These are phyloP conservation scores for Mareca strepera DNA, from an alignment of 2,797 vertebrate species.

Conservation along the genomic window DNA sequence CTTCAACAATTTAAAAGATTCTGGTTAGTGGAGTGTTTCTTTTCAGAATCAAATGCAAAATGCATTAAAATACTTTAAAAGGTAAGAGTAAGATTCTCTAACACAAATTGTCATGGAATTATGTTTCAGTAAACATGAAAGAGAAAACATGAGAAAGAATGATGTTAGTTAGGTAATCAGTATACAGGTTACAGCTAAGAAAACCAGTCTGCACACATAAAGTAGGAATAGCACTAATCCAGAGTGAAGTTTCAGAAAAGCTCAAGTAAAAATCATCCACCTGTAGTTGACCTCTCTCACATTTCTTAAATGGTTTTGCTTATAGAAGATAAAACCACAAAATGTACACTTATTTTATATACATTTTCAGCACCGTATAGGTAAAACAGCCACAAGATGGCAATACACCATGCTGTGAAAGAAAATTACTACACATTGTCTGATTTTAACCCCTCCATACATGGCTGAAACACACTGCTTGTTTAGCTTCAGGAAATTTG, in stretches of 20 bases:
- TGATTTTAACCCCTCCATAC: neutral
- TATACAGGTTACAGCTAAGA: neutral
- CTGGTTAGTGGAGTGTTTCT: neutral
- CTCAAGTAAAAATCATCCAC: neutral
- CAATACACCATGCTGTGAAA: constrained; percentile 19
- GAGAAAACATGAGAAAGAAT: neutral
- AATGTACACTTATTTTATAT: neutral
- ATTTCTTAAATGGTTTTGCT: neutral
- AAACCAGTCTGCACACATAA: neutral
- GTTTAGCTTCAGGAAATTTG: neutral
- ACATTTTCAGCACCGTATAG: neutral
- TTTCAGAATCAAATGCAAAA: neutral
- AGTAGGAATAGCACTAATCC: neutral
- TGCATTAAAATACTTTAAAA: neutral
- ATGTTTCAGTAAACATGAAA: neutral
- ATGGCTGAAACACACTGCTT: neutral
- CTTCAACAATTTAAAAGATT: neutral
- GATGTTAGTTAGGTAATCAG: neutral
- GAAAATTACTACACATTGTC: neutral
- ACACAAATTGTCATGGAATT: neutral
- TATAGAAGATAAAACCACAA: neutral
- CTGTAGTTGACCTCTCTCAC: neutral
- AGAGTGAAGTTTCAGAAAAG: neutral
- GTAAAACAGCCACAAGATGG: constrained; percentile 62
- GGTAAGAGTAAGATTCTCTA: neutral